Evolutionary conservation across 2,888 invertebrate species (phyloP).

Genomic region (Harmothoe impar): DNA sequence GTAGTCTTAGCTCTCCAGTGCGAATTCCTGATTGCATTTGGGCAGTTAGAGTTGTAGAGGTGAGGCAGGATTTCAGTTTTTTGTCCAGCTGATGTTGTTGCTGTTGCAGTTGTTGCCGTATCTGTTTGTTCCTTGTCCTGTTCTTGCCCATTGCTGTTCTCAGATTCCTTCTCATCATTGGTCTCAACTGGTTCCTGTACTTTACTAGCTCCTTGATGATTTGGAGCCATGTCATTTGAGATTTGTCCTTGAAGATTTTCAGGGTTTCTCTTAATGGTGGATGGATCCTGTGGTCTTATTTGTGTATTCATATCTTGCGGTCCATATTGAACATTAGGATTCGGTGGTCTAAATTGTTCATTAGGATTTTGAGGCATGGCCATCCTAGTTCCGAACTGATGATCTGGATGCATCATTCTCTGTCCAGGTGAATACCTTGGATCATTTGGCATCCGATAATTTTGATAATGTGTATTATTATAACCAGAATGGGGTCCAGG

Average conservation of each 20-base stretch:
- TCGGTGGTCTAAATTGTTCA: not conserved
- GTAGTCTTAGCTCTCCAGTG: slow-evolving; percentile 45
- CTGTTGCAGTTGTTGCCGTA: not conserved
- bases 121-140: not conserved
- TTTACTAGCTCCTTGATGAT: not conserved
- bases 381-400: not conserved
- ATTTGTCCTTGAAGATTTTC: not conserved
- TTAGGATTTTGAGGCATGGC: not conserved
- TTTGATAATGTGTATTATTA: not conserved
- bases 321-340: not conserved
- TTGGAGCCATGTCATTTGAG: not conserved
- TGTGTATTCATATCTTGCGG: not conserved
- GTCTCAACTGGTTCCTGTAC: not conserved
- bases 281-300: not conserved
- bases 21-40: not conserved
- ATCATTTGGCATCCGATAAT: not conserved
- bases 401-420: not conserved
- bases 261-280: slow-evolving; percentile 10
- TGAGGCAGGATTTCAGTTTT: slow-evolving; percentile 51
- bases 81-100: not conserved
- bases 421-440: not conserved
- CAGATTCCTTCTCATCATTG: not conserved
- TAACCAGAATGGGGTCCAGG: not conserved
- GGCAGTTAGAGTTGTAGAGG: slow-evolving; percentile 28
- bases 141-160: not conserved